phyloP scores from a whole-genome alignment of 2,113 vertebrate species.

The Cervus canadensis region DNA sequence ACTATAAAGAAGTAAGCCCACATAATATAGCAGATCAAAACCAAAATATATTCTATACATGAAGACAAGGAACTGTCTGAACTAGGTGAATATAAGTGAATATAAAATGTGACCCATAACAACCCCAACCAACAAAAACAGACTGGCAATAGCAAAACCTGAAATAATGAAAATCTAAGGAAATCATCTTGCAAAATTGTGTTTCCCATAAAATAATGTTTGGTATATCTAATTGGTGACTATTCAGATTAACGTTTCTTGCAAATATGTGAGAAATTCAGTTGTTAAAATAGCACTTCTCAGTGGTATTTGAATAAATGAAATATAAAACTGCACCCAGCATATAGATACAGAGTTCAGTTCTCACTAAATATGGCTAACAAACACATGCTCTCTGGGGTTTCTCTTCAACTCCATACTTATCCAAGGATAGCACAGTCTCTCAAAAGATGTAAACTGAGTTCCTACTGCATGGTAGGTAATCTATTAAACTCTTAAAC shows the following conservation, averaged over 20 bases:
- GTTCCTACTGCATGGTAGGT: not conserved
- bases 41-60: not conserved
- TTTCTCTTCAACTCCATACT: not conserved
- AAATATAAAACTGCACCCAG: not conserved
- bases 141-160: constrained; percentile 66
- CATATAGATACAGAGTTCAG: not conserved
- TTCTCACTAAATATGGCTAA: not conserved
- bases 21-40: not conserved
- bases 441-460: not conserved
- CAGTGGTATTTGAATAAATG: not conserved
- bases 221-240: not conserved
- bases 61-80: constrained; percentile 21
- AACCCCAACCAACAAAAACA: constrained; percentile 70
- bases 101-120: constrained; percentile 60
- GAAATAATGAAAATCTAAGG: constrained; percentile 1
- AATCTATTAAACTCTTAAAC: not conserved
- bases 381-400: not conserved
- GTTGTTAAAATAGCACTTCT: constrained; percentile 22
- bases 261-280: not conserved
- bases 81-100: constrained; percentile 62
- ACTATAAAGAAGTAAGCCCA: not conserved
- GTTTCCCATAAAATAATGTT: not conserved
- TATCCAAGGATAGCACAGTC: not conserved
- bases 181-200: not conserved
- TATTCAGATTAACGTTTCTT: not conserved